These are phyloP conservation scores for Cyphomyrus plagiostoma DNA, from an alignment of 2,113 vertebrate species.

Conservation along the genomic window DNA sequence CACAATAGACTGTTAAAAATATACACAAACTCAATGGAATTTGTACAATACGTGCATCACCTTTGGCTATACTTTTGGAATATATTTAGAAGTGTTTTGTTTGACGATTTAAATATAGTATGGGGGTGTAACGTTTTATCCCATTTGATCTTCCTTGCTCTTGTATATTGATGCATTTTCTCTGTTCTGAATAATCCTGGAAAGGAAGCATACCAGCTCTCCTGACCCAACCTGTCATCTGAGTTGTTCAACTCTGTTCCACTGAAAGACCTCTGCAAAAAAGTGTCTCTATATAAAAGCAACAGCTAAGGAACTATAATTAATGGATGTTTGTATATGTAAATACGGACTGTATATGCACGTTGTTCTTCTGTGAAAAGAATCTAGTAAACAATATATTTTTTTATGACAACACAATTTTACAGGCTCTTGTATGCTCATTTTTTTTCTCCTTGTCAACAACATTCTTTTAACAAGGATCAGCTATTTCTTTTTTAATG, in stretches of 20 bases:
- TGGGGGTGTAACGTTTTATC: neutral
- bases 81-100: neutral
- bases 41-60: neutral
- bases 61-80: neutral
- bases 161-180: neutral
- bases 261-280: neutral
- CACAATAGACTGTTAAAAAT: neutral
- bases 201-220: neutral
- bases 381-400: neutral
- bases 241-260: neutral
- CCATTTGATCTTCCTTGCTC: neutral
- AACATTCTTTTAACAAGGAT: neutral
- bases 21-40: constrained; percentile 6
- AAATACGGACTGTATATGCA: neutral
- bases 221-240: neutral
- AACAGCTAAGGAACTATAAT: neutral
- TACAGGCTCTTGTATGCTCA: neutral
- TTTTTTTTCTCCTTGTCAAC: neutral
- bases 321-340: neutral
- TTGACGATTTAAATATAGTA: neutral
- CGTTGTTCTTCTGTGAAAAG: neutral
- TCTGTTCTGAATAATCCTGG: neutral
- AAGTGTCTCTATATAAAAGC: neutral
- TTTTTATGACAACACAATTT: neutral
- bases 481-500: neutral